Evolutionary conservation across 2,888 invertebrate species (phyloP).

Genomic region (Amphipyra tragopoginis): DNA sequence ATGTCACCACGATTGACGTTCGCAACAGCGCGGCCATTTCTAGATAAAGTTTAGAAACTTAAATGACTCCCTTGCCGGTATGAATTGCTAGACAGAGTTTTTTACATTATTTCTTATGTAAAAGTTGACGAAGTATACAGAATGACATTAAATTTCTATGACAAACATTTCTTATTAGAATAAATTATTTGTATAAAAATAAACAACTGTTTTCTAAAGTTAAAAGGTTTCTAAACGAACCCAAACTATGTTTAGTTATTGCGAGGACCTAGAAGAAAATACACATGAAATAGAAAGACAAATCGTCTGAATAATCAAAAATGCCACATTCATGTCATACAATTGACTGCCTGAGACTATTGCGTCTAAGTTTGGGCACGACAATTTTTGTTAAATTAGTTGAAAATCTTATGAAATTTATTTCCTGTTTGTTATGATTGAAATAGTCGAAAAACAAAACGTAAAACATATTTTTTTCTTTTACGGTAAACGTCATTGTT

Average conservation of each 20-base stretch:
- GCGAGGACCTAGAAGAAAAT: background rate
- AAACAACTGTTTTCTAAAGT: background rate
- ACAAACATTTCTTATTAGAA: no score
- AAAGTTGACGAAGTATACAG: no score
- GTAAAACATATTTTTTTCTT: background rate
- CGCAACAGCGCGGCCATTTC: slow-evolving; percentile 56
- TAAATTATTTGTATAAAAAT: background rate
- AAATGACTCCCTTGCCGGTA: background rate
- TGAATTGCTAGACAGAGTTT: no score
- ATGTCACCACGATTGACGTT: slow-evolving; percentile 68
- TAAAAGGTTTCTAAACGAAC: background rate
- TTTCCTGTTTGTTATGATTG: no score
- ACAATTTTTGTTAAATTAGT: no score
- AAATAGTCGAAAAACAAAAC: no score
- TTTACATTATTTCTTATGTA: no score
- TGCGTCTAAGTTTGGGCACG: no score
- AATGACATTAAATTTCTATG: no score
- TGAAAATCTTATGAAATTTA: no score
- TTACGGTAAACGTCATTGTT: background rate
- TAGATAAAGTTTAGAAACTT: slow-evolving; percentile 32
- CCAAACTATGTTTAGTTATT: background rate
- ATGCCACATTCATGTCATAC: background rate
- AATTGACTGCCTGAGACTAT: no score
- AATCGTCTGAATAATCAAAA: no score
- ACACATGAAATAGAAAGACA: background rate